Base-by-base conservation (phyloP, 2,797 vertebrate genomes). In the Hybognathus amarus region DNA sequence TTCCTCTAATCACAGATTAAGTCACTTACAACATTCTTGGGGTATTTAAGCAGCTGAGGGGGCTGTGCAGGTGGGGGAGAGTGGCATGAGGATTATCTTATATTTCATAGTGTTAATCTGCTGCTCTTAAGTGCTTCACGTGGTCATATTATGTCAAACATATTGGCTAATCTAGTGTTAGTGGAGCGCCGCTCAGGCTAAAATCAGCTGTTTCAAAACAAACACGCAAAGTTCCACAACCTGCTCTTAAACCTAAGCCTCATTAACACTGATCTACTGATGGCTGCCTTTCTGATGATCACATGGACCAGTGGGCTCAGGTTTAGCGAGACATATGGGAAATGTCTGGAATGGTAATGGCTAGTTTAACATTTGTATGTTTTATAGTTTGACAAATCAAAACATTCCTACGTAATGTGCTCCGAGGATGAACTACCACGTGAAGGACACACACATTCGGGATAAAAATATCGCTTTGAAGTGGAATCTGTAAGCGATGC, bases 21-120 rank as follows among this genome's bases (percentile, higher is more conserved):
- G 92, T 52, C 88, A 87, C 94, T 94, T 94, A 91, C 86, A 91
- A 88, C 93, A 96, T 96, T 95, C 94, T 92, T 95, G 78, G 84
- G 90, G 92, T 91, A 92, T 94, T 95, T 94, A 90, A 85, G 85
- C 90, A 91, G 81, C 89, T 17, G 40, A 47, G 45, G 66, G 66
- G 22, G 22, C 15, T 83, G 79, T 80, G 79, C 30, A 15, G 61
- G 18, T 30, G 40, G 50, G 61, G 30, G 18, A 38, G 42, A 20
- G 22, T n/a, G 33, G 61, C 10, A 18, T 63, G 85, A 79, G 92
- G 94, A 92, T 95, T 92, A 93, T 90, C 83, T 89, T 90, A 91
- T 92, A 93, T 90, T 94, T 91, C 89, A 92, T 92, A 92, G 89
- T 90, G 40, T 83, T 83, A 80, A 82, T 47, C 52, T 67, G 30